phyloP scores from a whole-genome alignment of 2,888 invertebrate species.

The Micoletzkya japonica region DNA sequence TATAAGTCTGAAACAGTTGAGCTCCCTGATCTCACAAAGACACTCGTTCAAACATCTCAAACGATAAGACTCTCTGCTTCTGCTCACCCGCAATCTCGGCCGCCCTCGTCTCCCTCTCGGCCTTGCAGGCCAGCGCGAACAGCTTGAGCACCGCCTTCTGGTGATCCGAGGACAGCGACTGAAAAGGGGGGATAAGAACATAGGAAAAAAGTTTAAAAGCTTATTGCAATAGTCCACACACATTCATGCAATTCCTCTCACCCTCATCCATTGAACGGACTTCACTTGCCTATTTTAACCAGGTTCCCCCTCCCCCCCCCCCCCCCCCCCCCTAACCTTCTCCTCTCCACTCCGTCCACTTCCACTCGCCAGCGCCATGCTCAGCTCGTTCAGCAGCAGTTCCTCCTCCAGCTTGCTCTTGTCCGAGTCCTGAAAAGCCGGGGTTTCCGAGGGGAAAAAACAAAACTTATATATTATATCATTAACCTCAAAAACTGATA shows the following conservation, averaged over 20 bases:
- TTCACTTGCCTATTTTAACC: no score
- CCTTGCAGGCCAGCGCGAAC: slow-evolving; percentile 44
- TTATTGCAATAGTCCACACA: no score
- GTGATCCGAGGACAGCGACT: slow-evolving; percentile 32
- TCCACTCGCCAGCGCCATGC: slow-evolving; percentile 25
- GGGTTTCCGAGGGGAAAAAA: neutral
- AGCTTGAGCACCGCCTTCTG: slow-evolving; percentile 43
- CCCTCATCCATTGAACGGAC: no score
- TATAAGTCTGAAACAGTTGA: slow-evolving; percentile 33
- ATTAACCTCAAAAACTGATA: no score
- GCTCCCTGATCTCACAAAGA: no score
- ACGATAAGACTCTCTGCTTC: slow-evolving; percentile 35
- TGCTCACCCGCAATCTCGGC: slow-evolving; percentile 51
- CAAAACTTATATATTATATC: no score
- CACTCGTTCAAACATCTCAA: no score
- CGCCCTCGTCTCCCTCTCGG: slow-evolving; percentile 42
- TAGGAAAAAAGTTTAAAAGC: neutral
- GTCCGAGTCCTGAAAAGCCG: slow-evolving; percentile 30
- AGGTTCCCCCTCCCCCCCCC: no score
- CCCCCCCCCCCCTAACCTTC: neutral
- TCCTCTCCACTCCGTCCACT: neutral
- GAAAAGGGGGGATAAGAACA: slow-evolving; percentile 15
- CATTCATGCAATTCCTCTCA: no score
- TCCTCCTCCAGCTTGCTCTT: slow-evolving; percentile 42
- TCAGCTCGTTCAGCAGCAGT: slow-evolving; percentile 47